Percentiles rank a stretch among this genome's conserved stretches.
Conservation (phyloP, 2,113 vertebrate genomes). For the Lepisosteus oculatus region DNA sequence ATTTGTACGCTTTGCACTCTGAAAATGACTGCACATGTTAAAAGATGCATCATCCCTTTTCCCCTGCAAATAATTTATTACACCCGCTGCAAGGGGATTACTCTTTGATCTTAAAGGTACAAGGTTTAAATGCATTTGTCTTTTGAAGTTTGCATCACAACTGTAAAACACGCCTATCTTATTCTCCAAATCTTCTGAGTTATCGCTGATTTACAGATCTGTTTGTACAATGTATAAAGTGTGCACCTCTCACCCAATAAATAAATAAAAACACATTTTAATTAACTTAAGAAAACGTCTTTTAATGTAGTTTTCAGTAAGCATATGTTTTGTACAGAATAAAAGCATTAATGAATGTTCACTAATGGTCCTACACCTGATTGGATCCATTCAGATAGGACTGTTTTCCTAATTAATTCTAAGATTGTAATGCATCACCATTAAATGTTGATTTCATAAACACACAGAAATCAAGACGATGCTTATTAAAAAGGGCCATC, state of each 20-base stretch:
- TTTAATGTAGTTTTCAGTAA: not conserved
- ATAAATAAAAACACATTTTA: not conserved
- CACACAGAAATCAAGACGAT: not conserved
- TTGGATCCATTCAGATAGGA: not conserved
- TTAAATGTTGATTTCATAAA: not conserved
- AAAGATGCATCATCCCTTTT: slow-evolving; percentile 74
- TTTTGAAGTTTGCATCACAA: not conserved
- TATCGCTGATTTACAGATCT: not conserved
- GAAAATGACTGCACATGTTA: slow-evolving; percentile 88
- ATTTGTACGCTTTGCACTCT: slow-evolving; percentile 82
- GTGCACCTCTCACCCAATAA: not conserved
- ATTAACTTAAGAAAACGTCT: not conserved
- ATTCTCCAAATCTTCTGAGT: slow-evolving; percentile 10
- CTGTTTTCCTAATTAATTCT: slow-evolving; percentile 1
- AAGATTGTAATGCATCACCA: slow-evolving; percentile 4
- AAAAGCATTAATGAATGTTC: too few species aligned
- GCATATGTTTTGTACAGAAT: not conserved
- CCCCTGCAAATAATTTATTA: slow-evolving; percentile 69
- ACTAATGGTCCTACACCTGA: not conserved
- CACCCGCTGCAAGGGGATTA: slow-evolving; percentile 52
- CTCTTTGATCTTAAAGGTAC: slow-evolving; percentile 65
- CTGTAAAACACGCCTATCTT: slow-evolving; percentile 26
- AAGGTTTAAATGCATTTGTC: slow-evolving; percentile 56
- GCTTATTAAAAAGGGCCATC: slow-evolving; percentile 1
- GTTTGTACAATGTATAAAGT: not conserved